Evolutionary conservation across 2,888 invertebrate species (phyloP).

Genomic region (Helleia helle): DNA sequence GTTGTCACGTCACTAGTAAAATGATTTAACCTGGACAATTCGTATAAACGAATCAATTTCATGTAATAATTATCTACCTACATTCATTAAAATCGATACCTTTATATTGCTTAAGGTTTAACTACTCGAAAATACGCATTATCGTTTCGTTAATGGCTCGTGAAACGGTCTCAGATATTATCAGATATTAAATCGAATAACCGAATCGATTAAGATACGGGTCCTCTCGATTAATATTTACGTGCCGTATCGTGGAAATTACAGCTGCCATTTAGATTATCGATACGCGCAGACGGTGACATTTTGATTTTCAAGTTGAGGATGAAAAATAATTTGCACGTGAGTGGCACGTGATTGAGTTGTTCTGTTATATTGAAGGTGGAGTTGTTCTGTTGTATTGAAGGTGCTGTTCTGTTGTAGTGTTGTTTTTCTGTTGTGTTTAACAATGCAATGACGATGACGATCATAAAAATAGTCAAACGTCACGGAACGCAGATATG

Average conservation of each 20-base stretch:
- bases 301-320: background rate
- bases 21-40: too few relatives aligned
- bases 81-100: constrained; percentile 14
- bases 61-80: background rate
- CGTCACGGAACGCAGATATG: too few relatives aligned
- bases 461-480: too few relatives aligned
- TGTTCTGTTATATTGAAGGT: too few relatives aligned
- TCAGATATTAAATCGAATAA: constrained; percentile 27
- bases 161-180: constrained; percentile 27
- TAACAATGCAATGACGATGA: too few relatives aligned
- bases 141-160: constrained; percentile 28
- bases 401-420: too few relatives aligned
- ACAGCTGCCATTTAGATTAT: constrained; percentile 14
- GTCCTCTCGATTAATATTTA: constrained; percentile 24
- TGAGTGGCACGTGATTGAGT: too few relatives aligned
- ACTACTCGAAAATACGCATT: constrained; percentile 22
- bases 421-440: too few relatives aligned
- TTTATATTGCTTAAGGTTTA: constrained; percentile 21
- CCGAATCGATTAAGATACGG: constrained; percentile 26
- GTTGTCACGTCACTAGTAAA: too few relatives aligned
- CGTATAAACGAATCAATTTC: background rate
- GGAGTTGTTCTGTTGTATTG: too few relatives aligned
- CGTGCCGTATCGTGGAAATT: constrained; percentile 15
- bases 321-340: too few relatives aligned
- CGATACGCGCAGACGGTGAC: constrained; percentile 3